Conservation (phyloP, 2,888 invertebrate species). For the Lomographa bimaculata region DNA sequence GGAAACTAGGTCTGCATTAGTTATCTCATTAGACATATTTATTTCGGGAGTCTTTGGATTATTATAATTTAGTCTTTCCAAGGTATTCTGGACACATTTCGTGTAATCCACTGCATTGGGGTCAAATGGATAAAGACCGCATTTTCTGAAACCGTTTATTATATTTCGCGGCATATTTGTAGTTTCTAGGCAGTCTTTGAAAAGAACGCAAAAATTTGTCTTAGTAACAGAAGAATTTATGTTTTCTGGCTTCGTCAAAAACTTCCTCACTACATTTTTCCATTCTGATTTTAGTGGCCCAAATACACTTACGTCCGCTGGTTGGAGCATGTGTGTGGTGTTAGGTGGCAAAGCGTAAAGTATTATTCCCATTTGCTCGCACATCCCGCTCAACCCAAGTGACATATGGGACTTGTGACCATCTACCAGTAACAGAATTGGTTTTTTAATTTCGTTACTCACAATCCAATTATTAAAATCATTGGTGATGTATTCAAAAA, state of each 20-base stretch:
- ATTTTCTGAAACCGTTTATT: constrained; percentile 2
- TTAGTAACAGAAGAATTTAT: neutral
- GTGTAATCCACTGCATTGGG: neutral
- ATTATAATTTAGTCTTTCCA: neutral
- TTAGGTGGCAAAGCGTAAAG: neutral
- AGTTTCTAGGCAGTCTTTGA: neutral
- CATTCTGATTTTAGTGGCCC: neutral
- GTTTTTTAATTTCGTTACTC: neutral
- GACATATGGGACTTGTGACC: constrained; percentile 1
- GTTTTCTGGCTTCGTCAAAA: neutral
- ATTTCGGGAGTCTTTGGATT: neutral
- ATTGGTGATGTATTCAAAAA: constrained; percentile 3
- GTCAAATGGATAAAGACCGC: constrained; percentile 2
- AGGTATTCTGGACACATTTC: neutral
- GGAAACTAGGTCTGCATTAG: neutral
- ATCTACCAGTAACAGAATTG: constrained; percentile 1
- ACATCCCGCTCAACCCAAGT: neutral
- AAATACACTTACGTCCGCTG: too few species aligned
- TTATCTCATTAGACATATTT: neutral
- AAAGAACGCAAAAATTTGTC: neutral
- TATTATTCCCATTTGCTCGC: neutral
- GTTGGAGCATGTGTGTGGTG: neutral
- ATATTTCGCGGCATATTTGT: neutral
- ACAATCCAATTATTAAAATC: neutral
- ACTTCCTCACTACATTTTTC: neutral